Base-by-base conservation (phyloP, 2,797 vertebrate species). In the Neoniphon sammara region DNA sequence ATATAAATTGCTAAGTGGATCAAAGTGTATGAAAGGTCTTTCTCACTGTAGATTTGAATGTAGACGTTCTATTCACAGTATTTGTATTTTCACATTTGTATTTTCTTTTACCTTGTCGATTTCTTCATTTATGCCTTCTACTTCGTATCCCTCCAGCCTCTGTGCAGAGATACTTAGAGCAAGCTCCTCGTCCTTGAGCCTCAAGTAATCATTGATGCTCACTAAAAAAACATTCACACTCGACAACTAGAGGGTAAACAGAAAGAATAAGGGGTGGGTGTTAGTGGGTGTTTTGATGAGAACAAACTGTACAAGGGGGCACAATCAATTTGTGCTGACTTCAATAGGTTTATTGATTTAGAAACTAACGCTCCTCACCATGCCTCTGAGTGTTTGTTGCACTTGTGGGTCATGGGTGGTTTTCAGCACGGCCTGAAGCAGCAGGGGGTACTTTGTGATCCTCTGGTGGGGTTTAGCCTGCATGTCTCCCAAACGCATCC, bases 401-500 rank as follows among this genome's bases (percentile, higher is more conserved):
- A 86, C 80, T 0, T 20, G 55, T 2, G 78, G 46, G 39, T 95
- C 91, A 8, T 91, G 75, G 11, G 91, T 95, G 84, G 57, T 88
- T 78, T 95, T 95, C 55, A 94, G 92, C 56, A 96, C 87, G 0
- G 95, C 94, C 70, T 93, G 95, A 8, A 97, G 93, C 77, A 97
- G 88, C 36, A 96, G 93, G 0, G 94, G 94, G 68, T 97, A 96
- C 85, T 96, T 96, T 59, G 96, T 97, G 88, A 96, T 93, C 74
- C 96, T 94, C 88, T 95, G 95, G 62, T 96, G 94, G 2, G 96
- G 96, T 74, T 95, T 95, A 77, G 95, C 96, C 78, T 96, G 95
- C 92, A 97, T 93, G 84, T 96, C 95, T 0, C 95, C 93, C 15
- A 97, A 83, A 4, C 88, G 89, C 95, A 96, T 96, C 52, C 95